phyloP scores from a whole-genome alignment of 2,797 vertebrate genomes.

The Carcharodon carcharias region DNA sequence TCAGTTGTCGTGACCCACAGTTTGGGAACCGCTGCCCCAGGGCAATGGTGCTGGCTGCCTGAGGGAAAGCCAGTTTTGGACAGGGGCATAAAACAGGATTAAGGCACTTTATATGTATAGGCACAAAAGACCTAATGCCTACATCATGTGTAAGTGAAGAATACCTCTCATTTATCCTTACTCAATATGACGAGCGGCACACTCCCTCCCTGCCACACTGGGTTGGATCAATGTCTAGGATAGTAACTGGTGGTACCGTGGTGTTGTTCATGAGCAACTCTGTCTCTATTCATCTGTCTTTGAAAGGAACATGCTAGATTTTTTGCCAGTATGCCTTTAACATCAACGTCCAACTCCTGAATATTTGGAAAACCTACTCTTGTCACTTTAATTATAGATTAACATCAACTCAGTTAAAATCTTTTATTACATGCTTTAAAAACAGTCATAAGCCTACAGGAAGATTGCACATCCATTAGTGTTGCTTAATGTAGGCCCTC shows the following conservation, averaged over 20 bases:
- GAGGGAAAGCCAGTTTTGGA: background rate
- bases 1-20: too few species aligned
- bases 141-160: background rate
- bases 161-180: background rate
- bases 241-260: background rate
- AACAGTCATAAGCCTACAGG: background rate
- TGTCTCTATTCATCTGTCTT: background rate
- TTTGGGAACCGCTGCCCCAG: too few species aligned
- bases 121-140: background rate
- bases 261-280: background rate
- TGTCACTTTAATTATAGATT: conserved; percentile 4
- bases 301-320: background rate
- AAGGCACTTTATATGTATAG: background rate
- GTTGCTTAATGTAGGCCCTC: background rate
- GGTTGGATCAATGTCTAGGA: background rate
- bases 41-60: background rate
- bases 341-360: background rate
- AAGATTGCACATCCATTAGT: background rate
- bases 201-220: background rate
- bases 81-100: background rate
- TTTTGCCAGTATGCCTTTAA: background rate
- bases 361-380: background rate
- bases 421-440: background rate
- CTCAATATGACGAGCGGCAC: background rate
- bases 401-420: background rate